Evolutionary conservation across 2,888 invertebrate genomes (phyloP).

Genomic region (Drosophila recens): DNA sequence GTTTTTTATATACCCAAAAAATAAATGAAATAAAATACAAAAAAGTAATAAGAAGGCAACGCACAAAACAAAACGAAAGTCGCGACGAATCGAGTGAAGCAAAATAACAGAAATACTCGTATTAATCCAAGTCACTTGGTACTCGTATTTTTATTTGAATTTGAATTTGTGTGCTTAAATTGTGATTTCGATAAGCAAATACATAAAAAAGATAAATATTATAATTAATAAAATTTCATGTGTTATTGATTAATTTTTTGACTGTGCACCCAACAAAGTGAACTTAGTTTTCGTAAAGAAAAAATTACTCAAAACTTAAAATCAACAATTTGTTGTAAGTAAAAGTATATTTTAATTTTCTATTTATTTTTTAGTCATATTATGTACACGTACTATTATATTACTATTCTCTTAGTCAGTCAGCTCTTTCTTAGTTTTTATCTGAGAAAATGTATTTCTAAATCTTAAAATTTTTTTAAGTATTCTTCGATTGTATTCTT

Average conservation of each 20-base stretch:
- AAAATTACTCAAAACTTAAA: conserved; percentile 1
- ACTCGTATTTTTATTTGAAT: conserved; percentile 12
- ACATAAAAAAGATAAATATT: conserved; percentile 26
- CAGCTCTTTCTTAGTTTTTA: not conserved
- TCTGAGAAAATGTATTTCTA: too few relatives aligned
- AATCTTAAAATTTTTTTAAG: too few relatives aligned
- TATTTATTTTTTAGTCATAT: not conserved
- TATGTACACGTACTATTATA: not conserved
- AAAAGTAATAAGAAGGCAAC: conserved; percentile 36
- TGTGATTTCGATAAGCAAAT: conserved; percentile 28
- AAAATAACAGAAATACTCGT: conserved; percentile 39
- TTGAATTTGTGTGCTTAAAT: conserved; percentile 22
- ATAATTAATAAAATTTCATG: conserved; percentile 20
- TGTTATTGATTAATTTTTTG: conserved; percentile 11
- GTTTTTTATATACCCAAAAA: conserved; percentile 41
- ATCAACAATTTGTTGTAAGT: conserved; percentile 30
- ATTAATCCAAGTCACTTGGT: conserved; percentile 32
- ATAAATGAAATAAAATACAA: conserved; percentile 12
- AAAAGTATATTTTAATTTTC: not conserved
- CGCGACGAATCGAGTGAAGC: conserved; percentile 37
- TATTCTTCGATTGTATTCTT: too few relatives aligned
- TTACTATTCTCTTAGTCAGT: not conserved
- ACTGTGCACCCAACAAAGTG: conserved; percentile 13
- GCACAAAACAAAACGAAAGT: conserved; percentile 64
- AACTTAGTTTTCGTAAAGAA: conserved; percentile 3